Conservation (phyloP, 2,888 invertebrate genomes). For the Zaprionus obscuricornis region DNA sequence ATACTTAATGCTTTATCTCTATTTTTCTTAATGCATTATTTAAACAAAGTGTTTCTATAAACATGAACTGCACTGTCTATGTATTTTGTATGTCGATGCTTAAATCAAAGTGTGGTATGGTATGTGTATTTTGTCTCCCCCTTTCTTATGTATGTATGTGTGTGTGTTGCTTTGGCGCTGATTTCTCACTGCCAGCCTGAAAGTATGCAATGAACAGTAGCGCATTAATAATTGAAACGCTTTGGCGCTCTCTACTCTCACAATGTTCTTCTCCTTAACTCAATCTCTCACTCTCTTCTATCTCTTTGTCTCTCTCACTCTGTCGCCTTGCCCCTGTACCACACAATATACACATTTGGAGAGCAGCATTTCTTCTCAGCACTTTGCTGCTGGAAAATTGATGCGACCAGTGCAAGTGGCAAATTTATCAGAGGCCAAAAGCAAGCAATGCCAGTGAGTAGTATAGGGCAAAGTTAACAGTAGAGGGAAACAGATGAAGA, state of each 20-base stretch:
- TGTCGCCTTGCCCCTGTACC: too few relatives aligned
- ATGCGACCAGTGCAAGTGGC: slow-evolving; percentile 57
- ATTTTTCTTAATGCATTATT: slow-evolving; percentile 25
- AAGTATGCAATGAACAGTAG: slow-evolving; percentile 74
- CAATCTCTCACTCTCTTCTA: background rate
- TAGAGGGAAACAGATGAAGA: background rate
- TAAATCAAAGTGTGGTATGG: slow-evolving; percentile 25
- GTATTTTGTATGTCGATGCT: background rate
- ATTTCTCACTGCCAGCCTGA: slow-evolving; percentile 68
- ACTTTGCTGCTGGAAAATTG: slow-evolving; percentile 58
- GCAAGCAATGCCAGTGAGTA: slow-evolving; percentile 1
- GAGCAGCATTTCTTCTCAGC: too few relatives aligned
- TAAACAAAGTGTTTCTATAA: slow-evolving; percentile 32
- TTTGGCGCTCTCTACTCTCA: slow-evolving; percentile 33
- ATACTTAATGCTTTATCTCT: slow-evolving; percentile 26
- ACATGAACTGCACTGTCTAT: slow-evolving; percentile 25
- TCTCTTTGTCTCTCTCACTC: too few relatives aligned
- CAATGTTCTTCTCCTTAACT: background rate
- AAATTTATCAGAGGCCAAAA: slow-evolving; percentile 52
- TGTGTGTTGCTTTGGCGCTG: slow-evolving; percentile 45
- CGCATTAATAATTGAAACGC: slow-evolving; percentile 71
- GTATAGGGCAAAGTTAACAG: slow-evolving; percentile 4
- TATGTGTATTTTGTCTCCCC: background rate
- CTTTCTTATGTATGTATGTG: slow-evolving; percentile 10
- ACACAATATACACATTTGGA: too few relatives aligned